These are phyloP conservation scores for Lepisosteus oculatus DNA, from an alignment of 2,113 vertebrate genomes.

Conservation along the genomic window DNA sequence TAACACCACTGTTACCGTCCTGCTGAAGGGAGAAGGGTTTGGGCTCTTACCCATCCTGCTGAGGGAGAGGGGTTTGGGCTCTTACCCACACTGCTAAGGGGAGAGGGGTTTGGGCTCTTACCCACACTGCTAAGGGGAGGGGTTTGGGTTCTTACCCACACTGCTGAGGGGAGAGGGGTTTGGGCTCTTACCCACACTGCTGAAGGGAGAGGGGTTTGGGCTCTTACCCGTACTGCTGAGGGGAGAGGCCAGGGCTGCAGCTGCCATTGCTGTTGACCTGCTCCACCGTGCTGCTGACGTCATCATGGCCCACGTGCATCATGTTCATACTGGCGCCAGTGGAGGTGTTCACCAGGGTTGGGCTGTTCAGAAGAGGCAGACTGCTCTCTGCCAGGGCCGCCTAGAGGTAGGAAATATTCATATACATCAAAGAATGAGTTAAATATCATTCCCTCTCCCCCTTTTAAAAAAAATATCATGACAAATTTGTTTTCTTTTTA, in stretches of 20 bases:
- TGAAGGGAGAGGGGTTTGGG: too few species aligned
- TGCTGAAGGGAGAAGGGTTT: too few species aligned
- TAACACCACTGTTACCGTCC: too few species aligned
- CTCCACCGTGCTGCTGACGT: slow-evolving; percentile 92
- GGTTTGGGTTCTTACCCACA: too few species aligned
- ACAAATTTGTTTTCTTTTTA: too few species aligned
- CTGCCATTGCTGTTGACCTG: slow-evolving; percentile 95
- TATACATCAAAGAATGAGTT: not conserved
- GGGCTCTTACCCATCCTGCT: too few species aligned
- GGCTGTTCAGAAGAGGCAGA: slow-evolving; percentile 88
- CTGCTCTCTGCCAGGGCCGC: slow-evolving; percentile 91
- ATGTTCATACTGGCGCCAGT: slow-evolving; percentile 84
- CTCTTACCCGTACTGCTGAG: slow-evolving; percentile 90
- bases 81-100: not conserved
- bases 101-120: too few species aligned
- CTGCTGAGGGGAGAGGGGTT: too few species aligned
- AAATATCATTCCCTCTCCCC: not conserved
- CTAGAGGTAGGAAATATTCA: slow-evolving; percentile 35
- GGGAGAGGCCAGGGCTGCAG: slow-evolving; percentile 93
- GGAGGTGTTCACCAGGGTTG: slow-evolving; percentile 79
- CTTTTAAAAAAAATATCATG: too few species aligned
- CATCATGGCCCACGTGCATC: slow-evolving; percentile 91
- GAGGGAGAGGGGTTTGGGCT: too few species aligned
- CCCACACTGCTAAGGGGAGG: too few species aligned
- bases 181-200: too few species aligned